Evolutionary conservation across 1,140 invertebrate genomes (phyloP).

Genomic region (Drosophila serrata): DNA sequence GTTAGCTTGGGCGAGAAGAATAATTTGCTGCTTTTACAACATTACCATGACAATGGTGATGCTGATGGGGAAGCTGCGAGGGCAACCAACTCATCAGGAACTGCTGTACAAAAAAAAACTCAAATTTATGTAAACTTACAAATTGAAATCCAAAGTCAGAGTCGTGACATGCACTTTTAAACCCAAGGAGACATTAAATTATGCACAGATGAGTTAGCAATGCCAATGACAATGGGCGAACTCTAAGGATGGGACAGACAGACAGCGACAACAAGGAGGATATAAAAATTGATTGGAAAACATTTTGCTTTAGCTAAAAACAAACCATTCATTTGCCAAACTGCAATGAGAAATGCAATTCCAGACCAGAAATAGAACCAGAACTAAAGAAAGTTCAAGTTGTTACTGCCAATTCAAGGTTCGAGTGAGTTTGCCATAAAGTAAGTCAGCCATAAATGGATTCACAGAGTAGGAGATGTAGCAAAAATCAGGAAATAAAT

Average conservation of each 20-base stretch:
- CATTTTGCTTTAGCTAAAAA: conserved; percentile 73
- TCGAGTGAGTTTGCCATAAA: conserved; percentile 54
- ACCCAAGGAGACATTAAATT: conserved; percentile 72
- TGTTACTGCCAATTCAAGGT: conserved; percentile 50
- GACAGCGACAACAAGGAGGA: conserved; percentile 56
- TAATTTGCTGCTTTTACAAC: conserved; percentile 48
- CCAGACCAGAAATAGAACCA: conserved; percentile 38
- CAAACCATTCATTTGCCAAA: conserved; percentile 81
- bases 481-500: neutral
- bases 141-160: conserved; percentile 76
- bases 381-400: conserved; percentile 61
- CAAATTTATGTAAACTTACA: conserved; percentile 83
- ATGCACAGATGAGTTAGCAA: conserved; percentile 85
- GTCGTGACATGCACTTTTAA: conserved; percentile 81
- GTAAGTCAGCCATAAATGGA: conserved; percentile 34
- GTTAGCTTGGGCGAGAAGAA: conserved; percentile 56
- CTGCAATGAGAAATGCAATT: conserved; percentile 75
- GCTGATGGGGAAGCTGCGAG: conserved; percentile 7
- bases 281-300: conserved; percentile 85
- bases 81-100: conserved; percentile 76
- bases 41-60: conserved; percentile 73
- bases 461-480: neutral
- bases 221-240: conserved; percentile 68
- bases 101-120: conserved; percentile 20
- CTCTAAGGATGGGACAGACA: conserved; percentile 11